Evolutionary conservation across 2,797 vertebrate species (phyloP).

Genomic region (Trachops cirrhosus): DNA sequence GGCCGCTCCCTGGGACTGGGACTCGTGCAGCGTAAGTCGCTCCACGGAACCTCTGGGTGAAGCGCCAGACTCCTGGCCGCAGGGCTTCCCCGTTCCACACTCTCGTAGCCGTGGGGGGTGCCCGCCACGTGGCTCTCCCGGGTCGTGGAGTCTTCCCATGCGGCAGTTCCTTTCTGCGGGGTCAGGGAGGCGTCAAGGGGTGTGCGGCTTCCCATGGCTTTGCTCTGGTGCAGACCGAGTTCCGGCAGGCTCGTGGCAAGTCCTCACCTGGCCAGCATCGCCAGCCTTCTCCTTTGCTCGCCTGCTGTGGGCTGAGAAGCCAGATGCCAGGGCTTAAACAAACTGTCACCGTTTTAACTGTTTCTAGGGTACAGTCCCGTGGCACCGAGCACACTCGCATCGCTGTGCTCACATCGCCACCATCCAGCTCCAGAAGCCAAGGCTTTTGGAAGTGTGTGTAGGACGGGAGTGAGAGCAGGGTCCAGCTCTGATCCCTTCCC

Average conservation of each 20-base stretch:
- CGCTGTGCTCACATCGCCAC: background rate
- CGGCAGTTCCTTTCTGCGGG: background rate
- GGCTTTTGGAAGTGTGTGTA: background rate
- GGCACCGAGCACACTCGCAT: background rate
- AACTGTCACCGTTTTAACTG: background rate
- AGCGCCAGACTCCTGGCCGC: background rate
- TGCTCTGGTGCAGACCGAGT: background rate
- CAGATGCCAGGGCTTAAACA: background rate
- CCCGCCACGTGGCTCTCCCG: background rate
- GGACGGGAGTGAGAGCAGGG: background rate
- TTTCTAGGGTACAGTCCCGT: background rate
- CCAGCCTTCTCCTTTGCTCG: background rate
- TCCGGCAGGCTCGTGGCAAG: background rate
- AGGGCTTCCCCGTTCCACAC: fast-evolving
- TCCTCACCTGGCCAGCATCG: fast-evolving
- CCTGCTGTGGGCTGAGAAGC: background rate
- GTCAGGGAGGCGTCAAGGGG: background rate
- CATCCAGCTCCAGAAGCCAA: background rate
- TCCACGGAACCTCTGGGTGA: background rate
- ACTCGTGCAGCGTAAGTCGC: no score
- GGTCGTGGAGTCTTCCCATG: background rate
- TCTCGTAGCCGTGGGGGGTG: background rate
- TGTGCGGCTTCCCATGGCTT: no score
- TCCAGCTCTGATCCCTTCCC: background rate
- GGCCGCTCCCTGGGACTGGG: fast-evolving